These are phyloP conservation scores for Eristalis arbustorum DNA, from an alignment of 2,888 invertebrate species.

Conservation along the genomic window DNA sequence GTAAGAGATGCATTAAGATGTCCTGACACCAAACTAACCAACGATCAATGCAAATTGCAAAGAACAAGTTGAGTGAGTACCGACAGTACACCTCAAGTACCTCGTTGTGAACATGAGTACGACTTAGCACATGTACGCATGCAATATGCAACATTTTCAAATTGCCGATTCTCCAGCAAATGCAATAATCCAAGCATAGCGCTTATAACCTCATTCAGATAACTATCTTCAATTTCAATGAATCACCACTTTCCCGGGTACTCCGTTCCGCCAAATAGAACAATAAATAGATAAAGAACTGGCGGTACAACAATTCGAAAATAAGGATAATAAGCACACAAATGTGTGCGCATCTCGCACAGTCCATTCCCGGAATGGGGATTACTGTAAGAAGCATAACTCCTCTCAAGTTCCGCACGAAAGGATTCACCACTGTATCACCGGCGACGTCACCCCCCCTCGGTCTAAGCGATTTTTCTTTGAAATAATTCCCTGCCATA, in stretches of 20 bases:
- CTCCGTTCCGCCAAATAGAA: slow-evolving; percentile 25
- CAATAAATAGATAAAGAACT: slow-evolving; percentile 49
- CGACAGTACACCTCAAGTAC: no score
- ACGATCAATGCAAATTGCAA: no score
- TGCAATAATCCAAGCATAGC: neutral
- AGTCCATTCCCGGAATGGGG: neutral
- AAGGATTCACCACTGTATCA: slow-evolving; percentile 19
- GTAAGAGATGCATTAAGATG: no score
- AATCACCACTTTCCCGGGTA: neutral
- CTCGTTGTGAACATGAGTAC: no score
- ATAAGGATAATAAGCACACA: slow-evolving; percentile 59
- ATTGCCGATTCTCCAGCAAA: neutral
- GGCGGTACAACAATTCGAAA: slow-evolving; percentile 62
- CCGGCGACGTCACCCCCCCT: neutral
- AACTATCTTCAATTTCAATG: neutral
- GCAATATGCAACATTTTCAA: neutral
- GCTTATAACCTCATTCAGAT: neutral
- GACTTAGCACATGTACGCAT: no score
- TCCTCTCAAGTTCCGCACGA: slow-evolving; percentile 41
- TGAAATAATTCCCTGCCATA: slow-evolving; percentile 22
- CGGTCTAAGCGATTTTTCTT: slow-evolving; percentile 4
- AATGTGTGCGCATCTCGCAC: neutral
- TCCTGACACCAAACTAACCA: no score
- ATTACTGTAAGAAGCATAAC: slow-evolving; percentile 40
- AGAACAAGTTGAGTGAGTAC: no score